A percentile compares a stretch with the other conserved stretches of the same genome.
Evolutionary conservation across 2,797 vertebrate species (phyloP).

Genomic region (Argya squamiceps): DNA sequence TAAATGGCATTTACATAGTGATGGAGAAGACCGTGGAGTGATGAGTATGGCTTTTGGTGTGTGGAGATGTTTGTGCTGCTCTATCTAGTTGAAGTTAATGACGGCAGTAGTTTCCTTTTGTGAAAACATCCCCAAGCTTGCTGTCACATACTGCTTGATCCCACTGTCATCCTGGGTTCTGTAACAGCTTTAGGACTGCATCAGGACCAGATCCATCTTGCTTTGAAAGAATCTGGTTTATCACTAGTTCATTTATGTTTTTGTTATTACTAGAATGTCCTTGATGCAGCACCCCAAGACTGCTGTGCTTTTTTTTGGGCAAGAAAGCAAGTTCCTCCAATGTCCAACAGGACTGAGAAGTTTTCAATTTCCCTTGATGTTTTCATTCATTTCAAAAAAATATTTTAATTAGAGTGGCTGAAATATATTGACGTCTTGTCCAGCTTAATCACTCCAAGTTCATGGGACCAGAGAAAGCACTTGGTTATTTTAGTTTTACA

Average conservation of each 20-base stretch:
- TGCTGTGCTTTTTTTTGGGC: not conserved
- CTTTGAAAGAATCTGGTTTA: not conserved
- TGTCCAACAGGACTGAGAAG: not conserved
- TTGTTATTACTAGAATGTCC: not conserved
- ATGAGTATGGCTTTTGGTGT: not conserved
- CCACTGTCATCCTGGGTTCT: not conserved
- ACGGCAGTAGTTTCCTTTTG: not conserved
- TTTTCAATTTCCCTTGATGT: not conserved
- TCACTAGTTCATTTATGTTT: not conserved
- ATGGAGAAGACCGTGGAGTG: not conserved
- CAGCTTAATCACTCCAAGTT: not conserved
- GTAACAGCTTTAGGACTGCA: not conserved
- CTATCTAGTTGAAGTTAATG: not conserved
- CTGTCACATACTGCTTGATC: not conserved
- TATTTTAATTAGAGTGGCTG: not conserved
- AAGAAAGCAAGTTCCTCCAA: not conserved
- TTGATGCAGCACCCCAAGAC: not conserved
- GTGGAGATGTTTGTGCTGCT: not conserved
- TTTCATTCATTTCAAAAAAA: not conserved
- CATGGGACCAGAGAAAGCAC: not conserved
- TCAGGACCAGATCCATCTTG: not conserved
- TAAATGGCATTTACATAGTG: not conserved
- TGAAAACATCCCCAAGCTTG: not conserved
- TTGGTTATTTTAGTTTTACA: not conserved
- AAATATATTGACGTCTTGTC: not conserved